phyloP scores from a whole-genome alignment of 2,113 vertebrate genomes.

The Zosterops borbonicus region DNA sequence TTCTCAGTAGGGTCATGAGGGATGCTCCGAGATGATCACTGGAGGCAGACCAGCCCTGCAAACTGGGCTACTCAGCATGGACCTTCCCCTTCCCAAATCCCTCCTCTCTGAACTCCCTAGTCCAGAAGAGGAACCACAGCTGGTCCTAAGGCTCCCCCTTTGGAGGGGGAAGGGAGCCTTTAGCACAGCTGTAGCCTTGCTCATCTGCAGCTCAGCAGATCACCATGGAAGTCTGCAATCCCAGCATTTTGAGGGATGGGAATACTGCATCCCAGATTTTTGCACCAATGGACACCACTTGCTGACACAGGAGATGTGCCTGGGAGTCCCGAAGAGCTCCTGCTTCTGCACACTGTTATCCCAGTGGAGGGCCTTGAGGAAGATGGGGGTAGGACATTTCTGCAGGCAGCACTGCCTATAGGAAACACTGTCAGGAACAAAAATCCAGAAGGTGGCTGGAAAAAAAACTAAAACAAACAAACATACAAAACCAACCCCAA shows the following conservation, averaged over 20 bases:
- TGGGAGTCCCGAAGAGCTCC: fast-evolving
- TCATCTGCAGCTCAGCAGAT: background rate
- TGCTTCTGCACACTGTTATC: background rate
- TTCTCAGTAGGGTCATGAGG: fast-evolving
- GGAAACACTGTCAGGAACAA: background rate
- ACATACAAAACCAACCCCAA: background rate
- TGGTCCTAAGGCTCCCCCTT: background rate
- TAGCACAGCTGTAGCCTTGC: background rate
- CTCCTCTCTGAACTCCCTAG: background rate
- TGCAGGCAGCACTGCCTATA: background rate
- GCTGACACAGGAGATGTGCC: background rate
- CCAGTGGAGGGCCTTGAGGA: background rate
- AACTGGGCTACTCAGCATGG: fast-evolving
- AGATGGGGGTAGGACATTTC: too few relatives aligned
- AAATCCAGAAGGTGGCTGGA: background rate
- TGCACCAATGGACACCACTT: background rate
- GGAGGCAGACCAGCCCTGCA: background rate
- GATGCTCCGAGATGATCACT: fast-evolving
- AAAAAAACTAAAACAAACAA: background rate
- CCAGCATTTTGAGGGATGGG: background rate
- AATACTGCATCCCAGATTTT: background rate
- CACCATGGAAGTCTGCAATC: background rate
- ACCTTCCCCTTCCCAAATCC: background rate
- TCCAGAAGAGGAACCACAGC: background rate
- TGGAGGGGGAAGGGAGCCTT: background rate